These are phyloP conservation scores for Catharus fuscescens DNA, from an alignment of 2,113 vertebrate genomes.

Conservation along the genomic window DNA sequence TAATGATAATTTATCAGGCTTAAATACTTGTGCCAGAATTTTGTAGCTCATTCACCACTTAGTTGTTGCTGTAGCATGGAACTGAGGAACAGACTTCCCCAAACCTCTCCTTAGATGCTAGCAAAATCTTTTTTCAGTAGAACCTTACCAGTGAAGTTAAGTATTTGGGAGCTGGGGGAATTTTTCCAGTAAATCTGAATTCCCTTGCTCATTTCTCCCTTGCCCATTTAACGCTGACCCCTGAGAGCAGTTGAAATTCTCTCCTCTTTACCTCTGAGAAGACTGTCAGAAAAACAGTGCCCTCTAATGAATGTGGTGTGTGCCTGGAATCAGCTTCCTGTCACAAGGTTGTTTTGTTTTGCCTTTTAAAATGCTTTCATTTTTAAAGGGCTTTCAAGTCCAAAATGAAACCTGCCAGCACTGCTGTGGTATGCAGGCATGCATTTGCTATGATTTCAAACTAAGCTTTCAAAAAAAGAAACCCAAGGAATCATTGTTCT, in stretches of 20 bases:
- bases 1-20: neutral
- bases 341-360: neutral
- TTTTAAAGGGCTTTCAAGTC: neutral
- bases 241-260: neutral
- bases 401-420: neutral
- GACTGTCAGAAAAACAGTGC: constrained; percentile 62
- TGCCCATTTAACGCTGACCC: neutral
- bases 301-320: constrained; percentile 59
- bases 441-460: neutral
- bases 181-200: neutral
- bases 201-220: neutral
- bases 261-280: neutral
- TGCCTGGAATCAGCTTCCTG: neutral
- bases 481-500: neutral
- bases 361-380: neutral
- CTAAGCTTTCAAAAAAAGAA: neutral
- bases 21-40: neutral
- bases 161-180: neutral
- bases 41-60: neutral
- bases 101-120: neutral
- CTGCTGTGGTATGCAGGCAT: neutral
- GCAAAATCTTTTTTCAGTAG: neutral
- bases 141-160: neutral
- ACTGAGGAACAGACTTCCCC: neutral
- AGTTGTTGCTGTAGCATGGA: neutral